These are phyloP conservation scores for Malachius bipustulatus DNA, from an alignment of 2,888 invertebrate species.

Conservation along the genomic window DNA sequence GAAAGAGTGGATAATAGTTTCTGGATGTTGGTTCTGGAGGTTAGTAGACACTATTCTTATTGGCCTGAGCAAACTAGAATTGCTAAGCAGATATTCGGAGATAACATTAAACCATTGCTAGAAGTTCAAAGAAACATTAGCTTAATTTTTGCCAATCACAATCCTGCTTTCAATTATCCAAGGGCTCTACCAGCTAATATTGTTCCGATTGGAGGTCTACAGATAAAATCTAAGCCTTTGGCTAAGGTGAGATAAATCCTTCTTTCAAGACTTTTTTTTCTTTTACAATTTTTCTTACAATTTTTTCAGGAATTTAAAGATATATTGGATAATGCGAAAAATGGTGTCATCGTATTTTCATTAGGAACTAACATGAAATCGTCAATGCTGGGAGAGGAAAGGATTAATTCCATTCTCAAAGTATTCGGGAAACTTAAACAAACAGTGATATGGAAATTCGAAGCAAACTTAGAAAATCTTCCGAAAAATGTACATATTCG, in stretches of 20 bases:
- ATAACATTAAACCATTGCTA: no score
- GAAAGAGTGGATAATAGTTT: constrained; percentile 8
- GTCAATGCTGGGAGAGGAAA: constrained; percentile 23
- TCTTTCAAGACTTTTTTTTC: no score
- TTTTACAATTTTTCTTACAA: no score
- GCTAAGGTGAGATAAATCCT: constrained; percentile 22
- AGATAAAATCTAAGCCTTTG: constrained; percentile 18
- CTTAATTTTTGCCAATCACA: constrained; percentile 8
- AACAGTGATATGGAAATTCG: constrained; percentile 35
- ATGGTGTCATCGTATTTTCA: constrained; percentile 33
- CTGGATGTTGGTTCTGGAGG: no score
- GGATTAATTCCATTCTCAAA: constrained; percentile 23
- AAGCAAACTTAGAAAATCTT: constrained; percentile 25
- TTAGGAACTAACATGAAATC: constrained; percentile 31
- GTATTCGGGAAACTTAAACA: constrained; percentile 32
- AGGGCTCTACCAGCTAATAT: constrained; percentile 12
- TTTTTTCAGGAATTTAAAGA: constrained; percentile 28
- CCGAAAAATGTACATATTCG: constrained; percentile 32
- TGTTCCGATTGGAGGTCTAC: constrained; percentile 11
- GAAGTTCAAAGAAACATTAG: constrained; percentile 10
- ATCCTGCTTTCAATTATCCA: constrained; percentile 11
- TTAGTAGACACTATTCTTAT: no score
- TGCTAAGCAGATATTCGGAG: no score
- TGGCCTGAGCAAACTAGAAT: no score
- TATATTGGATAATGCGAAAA: constrained; percentile 28